Evolutionary conservation across 2,797 vertebrate species (phyloP), one percentile per base, ranked within the genome.

Genomic region (Leptoclinus maculatus): DNA sequence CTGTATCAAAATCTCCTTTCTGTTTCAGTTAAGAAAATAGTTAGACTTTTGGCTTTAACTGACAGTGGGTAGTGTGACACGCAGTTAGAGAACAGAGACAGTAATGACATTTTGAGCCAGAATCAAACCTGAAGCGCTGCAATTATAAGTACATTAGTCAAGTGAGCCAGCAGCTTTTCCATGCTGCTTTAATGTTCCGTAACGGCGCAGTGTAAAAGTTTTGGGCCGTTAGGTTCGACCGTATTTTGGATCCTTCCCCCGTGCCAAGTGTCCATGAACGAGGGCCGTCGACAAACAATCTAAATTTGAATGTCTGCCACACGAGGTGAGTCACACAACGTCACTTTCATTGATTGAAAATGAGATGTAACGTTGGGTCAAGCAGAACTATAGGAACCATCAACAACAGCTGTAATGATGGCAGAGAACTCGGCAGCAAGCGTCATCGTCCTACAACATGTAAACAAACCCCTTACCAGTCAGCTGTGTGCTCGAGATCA

Each of bases 131-230:
- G 47, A 17, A 39, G 29, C 14, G 7, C n/a, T 32, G 51, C 73
- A 75, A 74, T 76, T 85, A 83, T 21, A 53, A 76, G 53, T 43
- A 34, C 56, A 73, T 71, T 45, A 72, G 25, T 66, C 56, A 66
- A 63, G 49, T 59, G 75, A 80, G 71, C 32, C 27, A 71, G 17
- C 66, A 73, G 21, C 64, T 71, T 60, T 23, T 60, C 66, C n/a
- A 49, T 56, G 23, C 43, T 65, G 38, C 43, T 73, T 66, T 68
- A 60, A 51, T 67, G 54, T n/a, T 66, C 36, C 23, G 47, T 23
- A 56, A 43, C 19, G 69, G 58, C 23, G 17, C 13, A 58, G 59
- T 27, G 58, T 25, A 34, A 64, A 67, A 69, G 17, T 36, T 54
- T 43, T 25, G 58, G 32, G 45, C 25, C 47, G 36, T 45, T 47